phyloP scores from a whole-genome alignment of 1,140 invertebrate species.

The Metopolophium dirhodum region DNA sequence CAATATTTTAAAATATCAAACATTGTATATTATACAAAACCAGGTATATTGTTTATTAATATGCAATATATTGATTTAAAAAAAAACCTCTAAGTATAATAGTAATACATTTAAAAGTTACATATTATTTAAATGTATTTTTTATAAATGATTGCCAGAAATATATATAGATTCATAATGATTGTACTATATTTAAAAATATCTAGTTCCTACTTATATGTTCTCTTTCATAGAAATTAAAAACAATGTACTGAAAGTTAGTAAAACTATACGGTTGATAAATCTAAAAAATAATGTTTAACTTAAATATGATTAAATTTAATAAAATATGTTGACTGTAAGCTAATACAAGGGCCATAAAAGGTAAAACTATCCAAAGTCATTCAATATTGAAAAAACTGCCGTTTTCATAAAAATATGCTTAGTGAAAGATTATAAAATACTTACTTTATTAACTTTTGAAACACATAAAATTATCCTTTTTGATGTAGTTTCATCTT shows the following conservation, averaged over 20 bases:
- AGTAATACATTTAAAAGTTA: neutral
- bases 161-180: too few relatives aligned
- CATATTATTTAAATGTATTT: too few relatives aligned
- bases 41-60: too few relatives aligned
- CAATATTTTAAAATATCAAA: neutral
- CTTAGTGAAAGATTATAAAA: neutral
- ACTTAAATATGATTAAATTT: neutral
- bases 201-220: too few relatives aligned
- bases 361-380: neutral
- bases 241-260: too few relatives aligned
- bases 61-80: neutral
- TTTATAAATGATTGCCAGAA: too few relatives aligned
- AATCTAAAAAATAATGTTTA: too few relatives aligned
- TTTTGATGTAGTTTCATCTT: constrained; percentile 42
- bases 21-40: neutral
- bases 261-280: too few relatives aligned
- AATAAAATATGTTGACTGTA: neutral
- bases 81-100: neutral
- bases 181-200: too few relatives aligned
- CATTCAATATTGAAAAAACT: neutral
- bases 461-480: constrained; percentile 46
- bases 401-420: neutral
- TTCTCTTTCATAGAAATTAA: too few relatives aligned
- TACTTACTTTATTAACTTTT: constrained; percentile 39
- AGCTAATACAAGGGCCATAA: too few relatives aligned